A percentile compares a stretch with the other conserved stretches of the same genome.
These are phyloP conservation scores for Tenthredo distinguenda DNA, from an alignment of 2,888 invertebrate genomes.

Conservation along the genomic window DNA sequence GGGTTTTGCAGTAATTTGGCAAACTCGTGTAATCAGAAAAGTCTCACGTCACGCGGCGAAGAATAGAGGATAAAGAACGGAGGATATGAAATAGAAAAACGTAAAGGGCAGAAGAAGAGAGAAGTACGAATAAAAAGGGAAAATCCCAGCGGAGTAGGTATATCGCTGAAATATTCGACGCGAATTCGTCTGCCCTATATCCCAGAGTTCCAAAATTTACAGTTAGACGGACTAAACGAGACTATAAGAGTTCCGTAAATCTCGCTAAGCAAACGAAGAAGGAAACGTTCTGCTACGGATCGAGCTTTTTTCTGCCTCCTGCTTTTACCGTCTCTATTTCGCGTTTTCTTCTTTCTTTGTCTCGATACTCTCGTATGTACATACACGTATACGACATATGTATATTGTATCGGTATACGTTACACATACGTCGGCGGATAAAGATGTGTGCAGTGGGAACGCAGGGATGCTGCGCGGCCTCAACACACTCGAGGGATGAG, in stretches of 20 bases:
- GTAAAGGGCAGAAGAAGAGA: background rate
- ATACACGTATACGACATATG: background rate
- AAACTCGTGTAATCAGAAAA: slow-evolving; percentile 13
- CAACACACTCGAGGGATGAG: slow-evolving; percentile 8
- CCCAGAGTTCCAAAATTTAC: slow-evolving; percentile 44
- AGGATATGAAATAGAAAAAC: background rate
- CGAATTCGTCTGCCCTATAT: slow-evolving; percentile 54
- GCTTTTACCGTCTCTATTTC: background rate
- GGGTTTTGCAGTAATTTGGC: background rate
- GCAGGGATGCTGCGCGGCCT: background rate
- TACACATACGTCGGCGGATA: background rate
- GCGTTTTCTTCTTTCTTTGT: no score
- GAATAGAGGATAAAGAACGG: background rate
- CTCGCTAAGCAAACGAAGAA: slow-evolving; percentile 51
- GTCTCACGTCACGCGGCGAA: background rate
- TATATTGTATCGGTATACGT: background rate
- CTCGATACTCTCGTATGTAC: background rate
- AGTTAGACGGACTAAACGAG: slow-evolving; percentile 51
- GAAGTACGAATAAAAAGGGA: background rate
- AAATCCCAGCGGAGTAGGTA: background rate
- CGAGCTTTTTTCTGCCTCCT: background rate
- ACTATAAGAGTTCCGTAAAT: slow-evolving; percentile 52
- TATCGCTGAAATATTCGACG: slow-evolving; percentile 49
- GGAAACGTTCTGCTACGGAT: slow-evolving; percentile 23
- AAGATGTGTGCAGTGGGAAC: background rate